Base-by-base conservation (phyloP, 2,113 vertebrate genomes). In the Hippocampus barbouri region DNA sequence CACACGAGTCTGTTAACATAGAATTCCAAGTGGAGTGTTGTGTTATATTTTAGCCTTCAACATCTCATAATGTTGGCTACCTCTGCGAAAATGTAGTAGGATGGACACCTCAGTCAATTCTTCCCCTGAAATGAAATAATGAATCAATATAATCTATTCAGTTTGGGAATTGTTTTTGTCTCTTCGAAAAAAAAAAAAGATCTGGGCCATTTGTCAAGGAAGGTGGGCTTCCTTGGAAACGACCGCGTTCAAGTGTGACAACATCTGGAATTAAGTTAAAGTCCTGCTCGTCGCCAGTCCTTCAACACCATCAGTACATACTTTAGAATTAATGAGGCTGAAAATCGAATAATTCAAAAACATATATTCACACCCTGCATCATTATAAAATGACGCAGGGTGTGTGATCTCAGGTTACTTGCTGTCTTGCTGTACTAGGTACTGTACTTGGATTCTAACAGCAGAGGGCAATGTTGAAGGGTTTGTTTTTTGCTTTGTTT, bases 381-480 rank as follows among this genome's bases (percentile, higher is more conserved):
- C 16, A 54, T 54, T 16, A 53, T 14, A 8, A 27, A 66, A 21
- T 56, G 14, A 45, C 10, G 40, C 30, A 30, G 30, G 30, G 41
- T 3, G 15, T 51, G 8, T 9, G 1, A 53, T 60, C 57, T 27
- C 25, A 11, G 20, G 6, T 45, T 51, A 54, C 25, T 45, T 45
- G 34, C 65, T 56, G 21, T 54, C 34, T 25, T 30, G 66, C 20
- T 56, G 5, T 21, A 1, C 41, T 7, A 11, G 12, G 3, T 41
- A 59, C 21, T 51, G 2, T 20, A 1, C 43, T 8, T n/a, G 12
- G 3, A 8, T 56, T 3, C 0, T 4, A 66, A 47, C 90, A 90
- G 81, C 70, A 91, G 91, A 86, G 89, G 90, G 90, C 90, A 87
- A 11, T 88, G 69, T 87, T 88, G 14, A 72, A 60, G 79, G 25